These are phyloP conservation scores for Drosophila kanekoi DNA, from an alignment of 2,888 invertebrate genomes.

Conservation along the genomic window DNA sequence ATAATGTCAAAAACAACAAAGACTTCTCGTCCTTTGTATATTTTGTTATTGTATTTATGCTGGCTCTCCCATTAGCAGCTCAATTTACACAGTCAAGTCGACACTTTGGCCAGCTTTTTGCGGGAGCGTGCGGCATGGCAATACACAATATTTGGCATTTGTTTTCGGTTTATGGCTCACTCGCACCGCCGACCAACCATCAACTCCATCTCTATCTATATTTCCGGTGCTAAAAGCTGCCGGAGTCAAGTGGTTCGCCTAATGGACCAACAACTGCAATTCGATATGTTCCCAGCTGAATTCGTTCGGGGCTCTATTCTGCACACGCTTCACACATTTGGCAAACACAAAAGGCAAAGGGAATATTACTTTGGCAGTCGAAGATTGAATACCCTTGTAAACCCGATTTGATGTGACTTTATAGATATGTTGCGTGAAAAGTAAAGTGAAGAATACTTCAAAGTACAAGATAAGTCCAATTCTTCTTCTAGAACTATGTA, in stretches of 20 bases:
- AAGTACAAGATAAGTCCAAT: no score
- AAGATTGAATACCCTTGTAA: no score
- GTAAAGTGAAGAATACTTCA: no score
- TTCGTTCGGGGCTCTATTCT: constrained; percentile 2
- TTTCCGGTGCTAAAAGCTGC: constrained; percentile 70
- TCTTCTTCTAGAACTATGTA: no score
- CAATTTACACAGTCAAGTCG: constrained; percentile 68
- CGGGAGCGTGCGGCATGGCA: constrained; percentile 40
- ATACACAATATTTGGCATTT: constrained; percentile 73
- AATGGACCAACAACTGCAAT: constrained; percentile 76
- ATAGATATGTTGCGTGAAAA: no score
- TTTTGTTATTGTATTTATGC: constrained; percentile 47
- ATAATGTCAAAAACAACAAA: constrained; percentile 46
- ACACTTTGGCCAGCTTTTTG: constrained; percentile 46
- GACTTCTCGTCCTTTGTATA: constrained; percentile 15
- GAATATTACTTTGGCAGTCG: constrained; percentile 34
- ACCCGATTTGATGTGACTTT: no score
- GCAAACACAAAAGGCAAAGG: constrained; percentile 48
- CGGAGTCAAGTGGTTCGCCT: constrained; percentile 67
- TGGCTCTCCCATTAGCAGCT: constrained; percentile 72
- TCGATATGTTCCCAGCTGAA: constrained; percentile 59
- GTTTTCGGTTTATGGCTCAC: constrained; percentile 47
- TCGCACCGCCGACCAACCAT: not conserved
- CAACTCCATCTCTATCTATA: constrained; percentile 12
- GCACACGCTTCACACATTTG: constrained; percentile 48